A percentile compares a stretch with the other conserved stretches of the same genome.
Evolutionary conservation across 92 coral and sea anemone genomes (phyloP).

Genomic region (Siderastrea siderea): DNA sequence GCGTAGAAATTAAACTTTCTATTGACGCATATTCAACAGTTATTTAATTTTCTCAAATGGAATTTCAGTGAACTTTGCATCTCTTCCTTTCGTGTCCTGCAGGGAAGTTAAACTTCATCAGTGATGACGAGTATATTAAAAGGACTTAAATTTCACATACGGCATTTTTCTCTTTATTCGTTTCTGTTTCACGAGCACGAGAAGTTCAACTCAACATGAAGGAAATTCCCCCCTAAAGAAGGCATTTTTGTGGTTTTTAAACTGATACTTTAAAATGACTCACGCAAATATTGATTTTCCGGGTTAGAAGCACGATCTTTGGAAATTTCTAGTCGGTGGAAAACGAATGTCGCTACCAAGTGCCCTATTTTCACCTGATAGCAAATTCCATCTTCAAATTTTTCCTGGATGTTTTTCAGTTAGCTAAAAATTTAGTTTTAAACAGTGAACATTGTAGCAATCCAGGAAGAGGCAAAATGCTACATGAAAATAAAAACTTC

Average conservation of each 20-base stretch:
- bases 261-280: neutral
- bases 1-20: neutral
- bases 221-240: neutral
- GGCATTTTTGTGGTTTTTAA: constrained; percentile 19
- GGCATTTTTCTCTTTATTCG: neutral
- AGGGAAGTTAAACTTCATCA: neutral
- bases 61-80: neutral
- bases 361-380: neutral
- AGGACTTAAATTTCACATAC: neutral
- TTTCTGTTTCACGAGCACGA: neutral
- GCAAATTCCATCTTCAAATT: neutral
- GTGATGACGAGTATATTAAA: neutral
- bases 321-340: neutral
- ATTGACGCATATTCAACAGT: neutral
- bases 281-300: neutral
- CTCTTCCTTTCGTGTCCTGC: neutral
- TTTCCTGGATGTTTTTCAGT: neutral
- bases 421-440: neutral
- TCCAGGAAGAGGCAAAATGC: neutral
- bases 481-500: neutral
- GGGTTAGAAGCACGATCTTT: constrained; percentile 8
- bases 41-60: neutral
- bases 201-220: neutral
- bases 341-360: neutral
- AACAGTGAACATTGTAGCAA: neutral